phyloP scores from a whole-genome alignment of 1,140 invertebrate species.

The Neodiprion virginianus region DNA sequence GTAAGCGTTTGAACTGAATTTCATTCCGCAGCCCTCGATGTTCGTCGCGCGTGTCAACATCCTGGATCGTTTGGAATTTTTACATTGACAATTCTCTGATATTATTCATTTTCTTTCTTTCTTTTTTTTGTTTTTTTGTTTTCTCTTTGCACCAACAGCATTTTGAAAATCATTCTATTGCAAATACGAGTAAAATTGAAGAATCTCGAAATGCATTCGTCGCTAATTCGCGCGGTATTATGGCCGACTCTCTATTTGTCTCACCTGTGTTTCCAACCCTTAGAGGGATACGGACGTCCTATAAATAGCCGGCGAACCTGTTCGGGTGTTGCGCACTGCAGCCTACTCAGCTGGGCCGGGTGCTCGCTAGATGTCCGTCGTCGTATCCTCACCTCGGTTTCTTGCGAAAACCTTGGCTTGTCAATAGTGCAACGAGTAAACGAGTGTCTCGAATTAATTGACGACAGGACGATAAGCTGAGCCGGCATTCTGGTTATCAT shows the following conservation, averaged over 20 bases:
- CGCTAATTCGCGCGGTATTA: constrained; percentile 17
- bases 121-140: constrained; percentile 2
- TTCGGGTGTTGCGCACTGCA: constrained; percentile 6
- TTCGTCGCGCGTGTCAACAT: too few species aligned
- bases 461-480: background rate
- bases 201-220: constrained; percentile 39
- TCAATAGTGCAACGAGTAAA: too few species aligned
- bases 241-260: background rate
- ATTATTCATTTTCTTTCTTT: background rate
- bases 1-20: too few species aligned
- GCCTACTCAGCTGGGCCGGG: background rate
- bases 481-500: background rate
- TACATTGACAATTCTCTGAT: constrained; percentile 12
- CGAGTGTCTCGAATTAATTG: background rate
- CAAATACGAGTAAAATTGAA: constrained; percentile 24
- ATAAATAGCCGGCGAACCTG: background rate
- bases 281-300: background rate
- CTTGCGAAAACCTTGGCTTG: background rate
- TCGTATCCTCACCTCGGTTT: background rate
- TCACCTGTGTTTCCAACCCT: background rate
- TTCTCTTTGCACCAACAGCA: background rate
- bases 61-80: too few species aligned
- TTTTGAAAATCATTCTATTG: background rate
- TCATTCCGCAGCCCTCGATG: too few species aligned
- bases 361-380: background rate